Evolutionary conservation across 2,888 invertebrate species (phyloP).

Genomic region (Teinopalpus imperialis): DNA sequence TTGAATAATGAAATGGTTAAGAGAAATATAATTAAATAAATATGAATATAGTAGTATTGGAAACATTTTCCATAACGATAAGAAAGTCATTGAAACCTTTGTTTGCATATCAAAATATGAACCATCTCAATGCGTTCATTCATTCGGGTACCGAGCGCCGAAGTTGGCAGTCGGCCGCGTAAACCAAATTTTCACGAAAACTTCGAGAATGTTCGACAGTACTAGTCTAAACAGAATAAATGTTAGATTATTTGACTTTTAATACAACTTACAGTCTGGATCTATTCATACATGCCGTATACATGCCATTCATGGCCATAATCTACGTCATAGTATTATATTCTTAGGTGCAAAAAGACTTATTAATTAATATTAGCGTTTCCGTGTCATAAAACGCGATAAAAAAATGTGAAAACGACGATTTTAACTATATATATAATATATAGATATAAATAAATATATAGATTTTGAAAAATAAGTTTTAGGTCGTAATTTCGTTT

Average conservation of each 20-base stretch:
- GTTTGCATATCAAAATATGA: background rate
- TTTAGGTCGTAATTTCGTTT: no score
- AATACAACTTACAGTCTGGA: conserved; percentile 1
- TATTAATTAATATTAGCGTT: no score
- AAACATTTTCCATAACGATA: conserved; percentile 4
- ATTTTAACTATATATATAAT: no score
- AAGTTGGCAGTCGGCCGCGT: conserved; percentile 41
- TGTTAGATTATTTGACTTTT: conserved; percentile 25
- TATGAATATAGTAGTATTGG: no score
- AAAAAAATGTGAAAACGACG: no score
- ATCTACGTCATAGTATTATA: conserved; percentile 2
- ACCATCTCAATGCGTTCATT: conserved; percentile 24
- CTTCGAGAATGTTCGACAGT: conserved; percentile 41
- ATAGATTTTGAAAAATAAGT: no score
- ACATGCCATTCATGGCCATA: conserved; percentile 1
- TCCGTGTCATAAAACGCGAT: no score
- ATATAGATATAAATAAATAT: no score
- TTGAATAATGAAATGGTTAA: no score
- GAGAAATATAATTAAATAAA: no score
- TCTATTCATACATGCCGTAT: background rate
- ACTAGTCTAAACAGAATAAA: conserved; percentile 1
- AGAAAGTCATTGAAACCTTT: background rate
- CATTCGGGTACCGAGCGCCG: conserved; percentile 46
- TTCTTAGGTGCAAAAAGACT: no score
- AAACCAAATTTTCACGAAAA: conserved; percentile 41